Evolutionary conservation across 64 coral and sea anemone genomes (phyloP), one percentile per base, ranked within the genome.

Genomic region (Montipora cactus): DNA sequence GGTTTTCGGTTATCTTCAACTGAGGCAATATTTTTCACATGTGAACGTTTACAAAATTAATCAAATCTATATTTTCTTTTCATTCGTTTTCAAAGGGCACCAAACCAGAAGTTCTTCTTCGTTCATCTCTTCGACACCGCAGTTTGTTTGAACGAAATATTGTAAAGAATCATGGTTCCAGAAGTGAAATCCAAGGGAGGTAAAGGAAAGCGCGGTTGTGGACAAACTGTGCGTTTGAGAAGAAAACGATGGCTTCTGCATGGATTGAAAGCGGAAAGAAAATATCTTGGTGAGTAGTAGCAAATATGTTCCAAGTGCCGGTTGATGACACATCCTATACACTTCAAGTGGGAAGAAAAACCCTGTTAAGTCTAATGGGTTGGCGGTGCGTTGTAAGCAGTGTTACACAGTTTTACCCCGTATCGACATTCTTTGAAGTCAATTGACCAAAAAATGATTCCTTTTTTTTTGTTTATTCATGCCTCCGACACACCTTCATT

Each of bases 211-310:
- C 44, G 82, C 2, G 7, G 20, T 1, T 85, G 44, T 5, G 82
- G 82, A 11, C 81, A 84, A 84, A 19, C 81, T n/a, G 4, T 85
- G 16, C 82, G 82, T 49, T 48, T 50, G 82, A 85, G 82, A 44
- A 85, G 70, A 71, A 85, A 71, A 19, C 82, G 64, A 7, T 85
- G 82, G 82, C 19, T 46, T 71, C 18, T 71, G 7, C 49, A 64
- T 20, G 82, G 82, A 70, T 49, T 85, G 45, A 85, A 70, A 47
- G 82, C 82, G 0, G 82, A 85, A 44, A 69, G 18, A 16, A 85
- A 85, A 68, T 70, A 49, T 70, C 16, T 49, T 0, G 82, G 82
- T 85, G 64, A 85, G 82, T 85, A 64, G 14, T 8, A 21, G 19
- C 5, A 67, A 0, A 21, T 19, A 2, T 47, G 14, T 64, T 37